A percentile compares a stretch with the other conserved stretches of the same genome.
Evolutionary conservation across 2,888 invertebrate genomes (phyloP).

Genomic region (Rotaria magnacalcarata): DNA sequence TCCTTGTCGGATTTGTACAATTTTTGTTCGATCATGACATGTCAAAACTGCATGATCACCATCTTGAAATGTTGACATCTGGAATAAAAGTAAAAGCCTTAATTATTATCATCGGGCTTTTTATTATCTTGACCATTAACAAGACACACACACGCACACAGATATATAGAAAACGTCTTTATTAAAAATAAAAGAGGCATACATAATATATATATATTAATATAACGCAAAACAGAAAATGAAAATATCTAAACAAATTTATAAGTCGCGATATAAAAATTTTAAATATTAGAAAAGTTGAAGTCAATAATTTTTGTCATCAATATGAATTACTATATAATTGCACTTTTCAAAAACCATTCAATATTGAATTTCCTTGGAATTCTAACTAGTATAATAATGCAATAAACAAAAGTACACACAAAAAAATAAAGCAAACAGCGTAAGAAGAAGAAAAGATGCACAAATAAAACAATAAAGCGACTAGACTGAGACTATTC

Average conservation of each 20-base stretch:
- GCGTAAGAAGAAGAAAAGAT: background rate
- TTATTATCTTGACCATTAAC: background rate
- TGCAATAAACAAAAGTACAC: background rate
- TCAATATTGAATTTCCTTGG: background rate
- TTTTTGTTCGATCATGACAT: conserved; percentile 41
- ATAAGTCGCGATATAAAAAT: too few relatives aligned
- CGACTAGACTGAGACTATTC: background rate
- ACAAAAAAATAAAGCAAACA: background rate
- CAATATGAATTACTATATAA: background rate
- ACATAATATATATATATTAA: too few relatives aligned
- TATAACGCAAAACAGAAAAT: too few relatives aligned
- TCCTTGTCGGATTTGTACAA: conserved; percentile 42
- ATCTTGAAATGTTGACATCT: conserved; percentile 41
- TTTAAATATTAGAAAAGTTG: too few relatives aligned
- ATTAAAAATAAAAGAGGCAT: too few relatives aligned
- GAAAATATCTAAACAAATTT: too few relatives aligned
- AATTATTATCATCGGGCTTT: too few relatives aligned
- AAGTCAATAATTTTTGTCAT: background rate
- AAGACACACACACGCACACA: background rate
- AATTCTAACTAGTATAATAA: background rate
- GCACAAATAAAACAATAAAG: background rate
- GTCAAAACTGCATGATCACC: conserved; percentile 45
- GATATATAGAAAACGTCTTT: too few relatives aligned
- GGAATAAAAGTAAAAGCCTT: background rate
- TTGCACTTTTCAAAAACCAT: background rate